Percentiles rank a stretch among this genome's conserved stretches.
phyloP scores from a whole-genome alignment of 2,113 vertebrate species.

The Motacilla alba region DNA sequence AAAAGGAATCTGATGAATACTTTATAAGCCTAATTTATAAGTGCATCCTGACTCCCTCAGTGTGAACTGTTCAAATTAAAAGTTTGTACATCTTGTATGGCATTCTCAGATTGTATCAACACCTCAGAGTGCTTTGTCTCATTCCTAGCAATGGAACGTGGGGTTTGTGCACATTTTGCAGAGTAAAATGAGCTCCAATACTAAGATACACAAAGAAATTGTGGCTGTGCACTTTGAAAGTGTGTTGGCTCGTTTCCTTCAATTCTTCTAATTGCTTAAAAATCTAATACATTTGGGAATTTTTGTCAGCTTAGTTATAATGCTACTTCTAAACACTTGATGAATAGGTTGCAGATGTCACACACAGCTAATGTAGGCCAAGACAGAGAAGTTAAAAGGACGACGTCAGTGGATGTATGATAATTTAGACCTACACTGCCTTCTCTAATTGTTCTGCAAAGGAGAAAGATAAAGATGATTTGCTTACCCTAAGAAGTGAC shows the following conservation, averaged over 20 bases:
- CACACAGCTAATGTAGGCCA: not conserved
- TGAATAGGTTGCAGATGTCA: not conserved
- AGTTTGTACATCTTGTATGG: not conserved
- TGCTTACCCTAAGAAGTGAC: not conserved
- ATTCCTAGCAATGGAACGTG: not conserved
- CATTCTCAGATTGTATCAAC: not conserved
- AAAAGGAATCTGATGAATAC: slow-evolving; percentile 18
- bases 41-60: not conserved
- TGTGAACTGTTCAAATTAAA: not conserved
- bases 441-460: not conserved
- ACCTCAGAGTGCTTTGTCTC: not conserved
- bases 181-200: not conserved
- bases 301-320: not conserved
- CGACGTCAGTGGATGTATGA: not conserved
- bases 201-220: not conserved
- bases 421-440: not conserved
- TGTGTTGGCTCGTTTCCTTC: not conserved
- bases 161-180: not conserved
- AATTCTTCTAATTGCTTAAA: not conserved
- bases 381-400: not conserved
- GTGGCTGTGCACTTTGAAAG: not conserved
- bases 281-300: not conserved
- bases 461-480: not conserved
- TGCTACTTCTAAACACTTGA: not conserved
- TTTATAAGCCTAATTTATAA: slow-evolving; percentile 29